A percentile compares a stretch with the other conserved stretches of the same genome.
These are phyloP conservation scores for honey bee (Apis mellifera) DNA, from an alignment of 1,140 invertebrate species.

Conservation along the genomic window Amel_HAv3.1 CM009931.2:12968001-12968500, in stretches of 20 bases:
- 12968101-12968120: background rate
- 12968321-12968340: background rate
- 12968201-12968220: conserved; percentile 30
- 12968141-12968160: no score
- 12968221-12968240: background rate
- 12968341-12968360: conserved; percentile 4
- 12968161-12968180: no score
- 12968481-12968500: no score
- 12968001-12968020: conserved; percentile 52
- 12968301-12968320: background rate
- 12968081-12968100: background rate
- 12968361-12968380: no score
- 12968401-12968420: no score
- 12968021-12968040: conserved; percentile 43
- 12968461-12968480: no score
- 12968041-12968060: background rate
- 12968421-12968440: no score
- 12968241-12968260: conserved; percentile 3
- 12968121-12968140: no score
- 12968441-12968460: no score
- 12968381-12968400: no score
- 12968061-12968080: conserved; percentile 32
- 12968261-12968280: background rate
- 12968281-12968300: background rate
- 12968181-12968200: background rate